Percentiles rank a stretch among this genome's conserved stretches.
phyloP scores from a whole-genome alignment of 2,113 vertebrate genomes.

The Gopherus flavomarginatus region DNA sequence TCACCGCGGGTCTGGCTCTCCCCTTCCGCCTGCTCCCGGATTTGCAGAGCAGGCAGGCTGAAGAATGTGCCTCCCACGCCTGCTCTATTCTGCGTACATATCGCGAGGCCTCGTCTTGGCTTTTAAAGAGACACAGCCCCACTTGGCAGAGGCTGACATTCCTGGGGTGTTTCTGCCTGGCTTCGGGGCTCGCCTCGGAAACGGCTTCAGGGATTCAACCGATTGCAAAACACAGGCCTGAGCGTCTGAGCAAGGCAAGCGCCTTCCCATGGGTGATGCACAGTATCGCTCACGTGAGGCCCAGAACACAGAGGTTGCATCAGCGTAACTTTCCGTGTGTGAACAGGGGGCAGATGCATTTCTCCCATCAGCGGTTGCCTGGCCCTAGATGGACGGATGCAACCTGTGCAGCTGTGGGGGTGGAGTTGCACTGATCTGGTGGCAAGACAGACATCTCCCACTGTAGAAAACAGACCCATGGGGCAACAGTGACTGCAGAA shows the following conservation, averaged over 20 bases:
- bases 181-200: conserved; percentile 22
- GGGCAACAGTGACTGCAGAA: background rate
- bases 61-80: background rate
- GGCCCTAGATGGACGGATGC: background rate
- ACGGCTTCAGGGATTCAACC: fast-evolving
- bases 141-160: background rate
- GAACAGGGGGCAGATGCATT: background rate
- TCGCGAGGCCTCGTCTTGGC: background rate
- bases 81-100: conserved; percentile 12
- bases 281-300: background rate
- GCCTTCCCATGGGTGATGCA: background rate
- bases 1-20: background rate
- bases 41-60: background rate
- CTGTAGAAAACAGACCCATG: background rate
- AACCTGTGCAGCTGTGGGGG: background rate
- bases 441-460: background rate
- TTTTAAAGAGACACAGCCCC: background rate
- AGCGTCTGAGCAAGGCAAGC: background rate
- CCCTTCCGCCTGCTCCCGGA: background rate
- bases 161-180: conserved; percentile 45
- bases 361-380: background rate
- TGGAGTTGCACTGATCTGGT: background rate
- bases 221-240: conserved; percentile 31
- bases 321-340: too few relatives aligned
- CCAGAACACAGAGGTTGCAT: background rate